These are phyloP conservation scores for Ctenochaetus hawaiiensis DNA, from an alignment of 2,797 vertebrate genomes.

Conservation along the genomic window DNA sequence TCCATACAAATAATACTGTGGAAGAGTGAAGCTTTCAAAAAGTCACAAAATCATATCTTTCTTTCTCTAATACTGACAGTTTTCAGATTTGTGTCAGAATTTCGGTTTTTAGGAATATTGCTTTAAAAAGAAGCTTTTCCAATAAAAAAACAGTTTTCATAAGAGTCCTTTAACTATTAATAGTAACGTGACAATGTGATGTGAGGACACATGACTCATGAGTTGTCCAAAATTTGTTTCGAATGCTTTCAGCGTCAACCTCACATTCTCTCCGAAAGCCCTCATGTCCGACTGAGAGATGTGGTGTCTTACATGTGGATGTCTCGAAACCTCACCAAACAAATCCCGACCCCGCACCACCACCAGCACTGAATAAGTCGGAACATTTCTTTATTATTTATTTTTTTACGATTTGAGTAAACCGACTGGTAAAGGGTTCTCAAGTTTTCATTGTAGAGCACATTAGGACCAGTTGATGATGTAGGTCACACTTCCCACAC, in stretches of 20 bases:
- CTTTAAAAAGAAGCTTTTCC: no score
- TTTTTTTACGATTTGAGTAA: background rate
- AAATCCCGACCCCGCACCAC: background rate
- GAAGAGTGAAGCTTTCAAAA: background rate
- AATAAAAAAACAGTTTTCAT: no score
- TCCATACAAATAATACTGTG: no score
- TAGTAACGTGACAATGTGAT: no score
- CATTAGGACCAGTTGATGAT: background rate
- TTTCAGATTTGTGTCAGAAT: background rate
- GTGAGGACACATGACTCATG: background rate
- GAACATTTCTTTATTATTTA: no score
- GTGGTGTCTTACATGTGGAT: background rate
- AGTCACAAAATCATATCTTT: background rate
- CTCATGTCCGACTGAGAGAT: no score
- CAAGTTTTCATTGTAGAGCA: background rate
- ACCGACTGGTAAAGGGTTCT: background rate
- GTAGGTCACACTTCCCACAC: slow-evolving; percentile 28
- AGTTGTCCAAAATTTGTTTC: background rate
- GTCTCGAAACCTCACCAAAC: background rate
- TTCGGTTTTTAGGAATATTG: no score
- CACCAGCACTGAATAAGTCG: no score
- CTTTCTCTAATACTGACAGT: background rate
- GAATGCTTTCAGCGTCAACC: background rate
- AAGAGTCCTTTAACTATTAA: no score
- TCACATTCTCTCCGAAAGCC: background rate